Evolutionary conservation across 2,797 vertebrate genomes (phyloP).

Genomic region (Macrochelys suwanniensis): DNA sequence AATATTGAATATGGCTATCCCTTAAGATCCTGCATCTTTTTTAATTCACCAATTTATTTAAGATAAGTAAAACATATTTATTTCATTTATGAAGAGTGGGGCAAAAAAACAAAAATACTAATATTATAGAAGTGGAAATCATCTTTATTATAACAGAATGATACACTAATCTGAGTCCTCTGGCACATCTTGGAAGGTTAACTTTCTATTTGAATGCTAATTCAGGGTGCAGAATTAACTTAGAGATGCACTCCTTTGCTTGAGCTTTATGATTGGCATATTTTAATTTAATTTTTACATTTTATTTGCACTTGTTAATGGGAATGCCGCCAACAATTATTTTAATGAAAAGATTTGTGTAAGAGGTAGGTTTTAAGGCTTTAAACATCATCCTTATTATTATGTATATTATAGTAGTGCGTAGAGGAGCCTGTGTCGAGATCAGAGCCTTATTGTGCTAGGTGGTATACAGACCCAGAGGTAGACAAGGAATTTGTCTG

Average conservation of each 20-base stretch:
- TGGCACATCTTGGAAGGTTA: background rate
- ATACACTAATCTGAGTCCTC: background rate
- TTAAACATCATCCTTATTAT: background rate
- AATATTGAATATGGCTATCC: background rate
- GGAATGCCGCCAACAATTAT: background rate
- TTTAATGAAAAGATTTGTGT: background rate
- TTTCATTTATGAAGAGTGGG: background rate
- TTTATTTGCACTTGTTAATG: background rate
- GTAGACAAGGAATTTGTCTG: background rate
- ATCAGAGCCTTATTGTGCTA: background rate
- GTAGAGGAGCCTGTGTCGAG: background rate
- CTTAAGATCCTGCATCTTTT: background rate
- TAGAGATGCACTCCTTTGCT: background rate
- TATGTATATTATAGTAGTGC: background rate
- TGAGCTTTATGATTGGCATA: background rate
- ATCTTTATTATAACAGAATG: background rate
- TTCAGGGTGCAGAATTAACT: background rate
- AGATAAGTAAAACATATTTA: background rate
- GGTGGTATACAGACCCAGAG: background rate
- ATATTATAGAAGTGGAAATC: background rate
- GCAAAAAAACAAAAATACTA: background rate
- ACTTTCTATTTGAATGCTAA: background rate
- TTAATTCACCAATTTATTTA: background rate
- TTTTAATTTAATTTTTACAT: background rate
- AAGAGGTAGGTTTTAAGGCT: background rate